Conservation (phyloP, 2,113 vertebrate species). For the Myxocyprinus asiaticus region DNA sequence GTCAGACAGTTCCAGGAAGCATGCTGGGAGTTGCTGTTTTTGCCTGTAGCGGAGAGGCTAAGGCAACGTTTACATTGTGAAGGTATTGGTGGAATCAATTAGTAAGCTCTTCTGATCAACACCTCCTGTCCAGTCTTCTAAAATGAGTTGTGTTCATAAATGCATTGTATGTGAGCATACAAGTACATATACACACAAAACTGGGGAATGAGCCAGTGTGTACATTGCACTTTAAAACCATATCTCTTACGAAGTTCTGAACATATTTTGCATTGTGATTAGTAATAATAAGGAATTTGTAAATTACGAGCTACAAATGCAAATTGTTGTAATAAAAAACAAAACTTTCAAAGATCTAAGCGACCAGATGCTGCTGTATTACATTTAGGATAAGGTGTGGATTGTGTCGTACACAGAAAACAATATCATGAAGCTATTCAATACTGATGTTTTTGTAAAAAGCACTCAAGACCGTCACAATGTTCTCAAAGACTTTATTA, state of each 20-base stretch:
- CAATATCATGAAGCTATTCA: no score
- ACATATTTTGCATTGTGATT: background rate
- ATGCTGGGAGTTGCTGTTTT: constrained; percentile 90
- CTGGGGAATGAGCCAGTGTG: no score
- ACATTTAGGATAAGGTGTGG: background rate
- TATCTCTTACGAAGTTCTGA: background rate
- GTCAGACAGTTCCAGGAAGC: constrained; percentile 75
- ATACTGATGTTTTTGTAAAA: background rate
- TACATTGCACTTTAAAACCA: constrained; percentile 39
- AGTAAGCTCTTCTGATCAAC: constrained; percentile 1
- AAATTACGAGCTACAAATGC: background rate
- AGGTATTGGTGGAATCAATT: constrained; percentile 37
- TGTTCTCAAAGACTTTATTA: constrained; percentile 54
- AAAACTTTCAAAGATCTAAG: background rate
- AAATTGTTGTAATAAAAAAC: background rate
- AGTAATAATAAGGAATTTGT: background rate
- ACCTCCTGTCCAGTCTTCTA: background rate
- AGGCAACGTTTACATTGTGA: constrained; percentile 72
- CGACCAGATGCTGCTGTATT: background rate
- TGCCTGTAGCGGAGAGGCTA: constrained; percentile 86
- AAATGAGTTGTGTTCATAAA: no score
- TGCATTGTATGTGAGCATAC: background rate
- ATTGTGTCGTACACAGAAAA: no score
- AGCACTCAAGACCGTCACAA: background rate
- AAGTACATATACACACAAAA: no score